Base-by-base conservation (phyloP, 2,797 vertebrate species). In the Acanthurus leucopareius region DNA sequence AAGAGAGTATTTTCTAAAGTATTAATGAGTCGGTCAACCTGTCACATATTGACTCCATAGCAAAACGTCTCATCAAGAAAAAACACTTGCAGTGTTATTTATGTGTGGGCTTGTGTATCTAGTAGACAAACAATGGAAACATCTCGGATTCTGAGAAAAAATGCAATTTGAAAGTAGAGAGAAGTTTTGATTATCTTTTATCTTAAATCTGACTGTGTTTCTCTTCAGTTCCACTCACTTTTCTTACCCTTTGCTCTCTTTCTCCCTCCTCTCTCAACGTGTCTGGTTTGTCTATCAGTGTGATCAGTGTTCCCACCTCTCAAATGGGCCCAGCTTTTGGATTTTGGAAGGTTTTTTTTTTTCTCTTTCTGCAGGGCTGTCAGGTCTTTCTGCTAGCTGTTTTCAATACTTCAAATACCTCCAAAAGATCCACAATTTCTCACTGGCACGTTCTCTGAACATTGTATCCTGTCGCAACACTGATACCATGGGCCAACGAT, bases 241-340 rank as follows among this genome's bases (percentile, higher is more conserved):
- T 54, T 80, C 59, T 54, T 80, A 59, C 47, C 69, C 40, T 7
- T 62, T 22, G 59, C 47, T 64, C 57, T 64, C 45, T 59, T 69
- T 79, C 69, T 77, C 19, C n/a, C 32, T 79, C 38, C 22, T 84
- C 52, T 75, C 59, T 86, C 64, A 61, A 80, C 17, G 73, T 81
- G 81, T 92, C 93, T 94, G 93, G 77, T 93, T 93, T 93, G 85
- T 91, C 90, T 83, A 93, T 94, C 91, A 94, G 83, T 66, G 54
- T 83, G 91, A 91, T 92, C 85, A 77, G 69, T 69, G 74, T 70
- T 87, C 79, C 86, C 78, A 87, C 65, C 70, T 88, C 82, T 89
- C 67, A 47, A 62, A 64, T 58, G 10, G 69, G 57, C 57, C 78
- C 78, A 54, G 76, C 65, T 73, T 73, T 71, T 51, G 75, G 70